A percentile compares a stretch with the other conserved stretches of the same genome.
These are phyloP conservation scores for Hypanus sabinus DNA, from an alignment of 2,113 vertebrate genomes.

Conservation along the genomic window DNA sequence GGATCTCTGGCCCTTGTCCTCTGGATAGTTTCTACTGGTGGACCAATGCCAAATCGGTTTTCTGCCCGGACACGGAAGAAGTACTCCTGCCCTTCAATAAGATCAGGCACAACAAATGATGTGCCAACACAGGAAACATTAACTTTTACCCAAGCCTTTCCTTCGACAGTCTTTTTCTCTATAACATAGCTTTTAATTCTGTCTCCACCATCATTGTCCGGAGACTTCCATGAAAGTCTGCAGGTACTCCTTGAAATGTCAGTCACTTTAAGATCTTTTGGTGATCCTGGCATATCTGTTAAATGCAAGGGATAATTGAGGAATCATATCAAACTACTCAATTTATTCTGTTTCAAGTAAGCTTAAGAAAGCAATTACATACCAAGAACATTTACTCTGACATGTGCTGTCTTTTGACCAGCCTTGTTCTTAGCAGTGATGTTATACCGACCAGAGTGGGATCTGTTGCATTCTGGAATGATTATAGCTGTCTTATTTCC, in stretches of 20 bases:
- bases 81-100: slow-evolving; percentile 81
- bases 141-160: slow-evolving; percentile 95
- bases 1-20: slow-evolving; percentile 80
- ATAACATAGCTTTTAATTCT: slow-evolving; percentile 90
- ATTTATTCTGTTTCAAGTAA: slow-evolving; percentile 35
- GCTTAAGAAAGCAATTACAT: slow-evolving; percentile 44
- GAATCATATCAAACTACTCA: slow-evolving; percentile 41
- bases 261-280: slow-evolving; percentile 84
- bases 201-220: slow-evolving; percentile 86
- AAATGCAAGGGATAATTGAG: background rate
- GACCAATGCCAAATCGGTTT: slow-evolving; percentile 82
- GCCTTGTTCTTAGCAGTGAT: slow-evolving; percentile 88
- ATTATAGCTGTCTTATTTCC: slow-evolving; percentile 70
- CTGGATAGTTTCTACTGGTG: slow-evolving; percentile 66
- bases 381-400: slow-evolving; percentile 88
- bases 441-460: slow-evolving; percentile 80
- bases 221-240: slow-evolving; percentile 87
- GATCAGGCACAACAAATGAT: slow-evolving; percentile 79
- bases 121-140: slow-evolving; percentile 78
- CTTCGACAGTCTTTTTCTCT: slow-evolving; percentile 81
- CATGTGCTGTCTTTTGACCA: slow-evolving; percentile 79
- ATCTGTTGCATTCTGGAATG: slow-evolving; percentile 74
- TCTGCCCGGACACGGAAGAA: slow-evolving; percentile 88
- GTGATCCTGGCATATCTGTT: slow-evolving; percentile 82
- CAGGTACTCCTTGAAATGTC: slow-evolving; percentile 88